Evolutionary conservation across 2,113 vertebrate genomes (phyloP).

Genomic region (Leptosomus discolor): DNA sequence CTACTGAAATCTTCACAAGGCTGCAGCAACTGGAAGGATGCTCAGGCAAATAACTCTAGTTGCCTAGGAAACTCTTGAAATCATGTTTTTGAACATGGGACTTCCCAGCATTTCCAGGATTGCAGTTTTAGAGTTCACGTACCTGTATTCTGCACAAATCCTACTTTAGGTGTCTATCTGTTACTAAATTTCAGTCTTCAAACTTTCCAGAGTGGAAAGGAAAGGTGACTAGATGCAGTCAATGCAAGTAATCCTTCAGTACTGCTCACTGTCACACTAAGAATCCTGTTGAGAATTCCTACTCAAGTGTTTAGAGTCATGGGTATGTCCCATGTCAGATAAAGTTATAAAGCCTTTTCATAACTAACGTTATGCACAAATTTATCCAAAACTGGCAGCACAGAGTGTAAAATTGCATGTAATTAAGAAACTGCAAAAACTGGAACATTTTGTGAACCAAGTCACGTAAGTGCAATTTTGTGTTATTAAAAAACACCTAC

Average conservation of each 20-base stretch:
- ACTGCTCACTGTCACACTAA: not conserved
- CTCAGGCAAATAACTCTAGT: not conserved
- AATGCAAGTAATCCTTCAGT: not conserved
- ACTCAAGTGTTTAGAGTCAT: not conserved
- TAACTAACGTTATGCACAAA: not conserved
- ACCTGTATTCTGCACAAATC: not conserved
- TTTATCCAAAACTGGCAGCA: not conserved
- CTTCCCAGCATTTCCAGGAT: not conserved
- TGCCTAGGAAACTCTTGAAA: not conserved
- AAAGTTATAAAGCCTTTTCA: not conserved
- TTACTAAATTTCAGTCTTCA: not conserved
- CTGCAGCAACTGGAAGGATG: not conserved
- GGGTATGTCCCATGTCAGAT: not conserved
- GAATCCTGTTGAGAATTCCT: not conserved
- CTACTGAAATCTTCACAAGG: not conserved
- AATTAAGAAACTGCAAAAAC: not conserved
- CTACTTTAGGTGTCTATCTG: not conserved
- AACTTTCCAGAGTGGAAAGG: not conserved
- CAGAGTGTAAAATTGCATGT: not conserved
- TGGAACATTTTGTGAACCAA: not conserved
- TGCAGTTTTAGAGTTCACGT: not conserved
- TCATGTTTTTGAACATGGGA: not conserved
- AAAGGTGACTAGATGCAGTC: not conserved
- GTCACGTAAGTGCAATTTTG: not conserved
- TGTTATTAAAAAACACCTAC: not conserved